Base-by-base conservation (phyloP, 1,140 invertebrate species). In the Dinoponera quadriceps region DNA sequence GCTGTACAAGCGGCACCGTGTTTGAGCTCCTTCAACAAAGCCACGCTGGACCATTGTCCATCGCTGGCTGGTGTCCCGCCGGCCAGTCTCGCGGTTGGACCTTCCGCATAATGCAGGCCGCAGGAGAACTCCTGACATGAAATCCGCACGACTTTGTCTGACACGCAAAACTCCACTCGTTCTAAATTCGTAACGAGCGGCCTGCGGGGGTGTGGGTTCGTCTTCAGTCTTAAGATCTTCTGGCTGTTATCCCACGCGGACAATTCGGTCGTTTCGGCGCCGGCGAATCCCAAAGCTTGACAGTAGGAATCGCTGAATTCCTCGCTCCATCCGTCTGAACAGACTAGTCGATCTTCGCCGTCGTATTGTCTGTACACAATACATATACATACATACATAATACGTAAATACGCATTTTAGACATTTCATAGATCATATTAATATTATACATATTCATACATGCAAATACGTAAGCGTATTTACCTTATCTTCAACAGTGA, bases 91-190 rank as follows among this genome's bases (percentile, higher is more conserved):
- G 94, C 95, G 7, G 93, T 92, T 62, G 87, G 91, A 57, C 90
- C 92, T 25, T 94, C 91, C 20, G 90, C 90, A 44, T 93, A 89
- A 57, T 94, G 91, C 29, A 93, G 92, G 29, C 95, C 95, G 83
- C 95, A 96, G 57, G 91, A 94, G 82, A 95, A 96, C 86, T 96
- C 95, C 89, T 96, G 94, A 90, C 96, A 96, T 13, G 94, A 93
- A 0, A 96, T 85, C 68, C 95, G 94, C 0, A 96, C 93, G 49
- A 95, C 90, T 75, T 93, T 92, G 48, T 92, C 91, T 25, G 93
- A 91, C n/a, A 89, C 74, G 68, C 95, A 96, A 29, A 84, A 83
- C n/a, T 93, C 91, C 44, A 87, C 85, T 20, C 91, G 89, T 82
- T 94, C 92, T 44, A 96, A 90, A 85, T 94, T 94, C 13, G 89